Base-by-base conservation (phyloP, 2,113 vertebrate genomes). In the Struthio camelus region DNA sequence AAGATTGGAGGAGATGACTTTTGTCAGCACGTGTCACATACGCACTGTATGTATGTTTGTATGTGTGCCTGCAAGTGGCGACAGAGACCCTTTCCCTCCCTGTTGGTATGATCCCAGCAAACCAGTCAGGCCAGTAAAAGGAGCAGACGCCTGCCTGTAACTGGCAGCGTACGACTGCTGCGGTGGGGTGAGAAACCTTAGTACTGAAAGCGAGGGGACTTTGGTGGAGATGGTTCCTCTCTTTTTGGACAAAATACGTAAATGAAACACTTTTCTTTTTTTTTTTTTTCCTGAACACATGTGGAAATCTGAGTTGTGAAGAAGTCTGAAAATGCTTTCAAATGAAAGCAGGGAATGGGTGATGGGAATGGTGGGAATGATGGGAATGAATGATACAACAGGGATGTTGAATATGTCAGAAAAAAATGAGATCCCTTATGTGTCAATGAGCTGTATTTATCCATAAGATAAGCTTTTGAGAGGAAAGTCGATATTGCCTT, bases 1-100 rank as follows among this genome's bases (percentile, higher is more conserved):
- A 36, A 54, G 61, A 58, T 27, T 3, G 2, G 54, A 80, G 64
- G 40, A 76, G 38, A 7, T 32, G 24, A 27, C 34, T 34, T 34
- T 4, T 24, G 27, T 36, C 34, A 12, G 51, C 0, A 1, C 5
- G 10, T 23, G n/a, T 67, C 4, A 0, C 38, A 36, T 14, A 36
- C 22, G 28, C 1, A 1, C 46, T 54, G 36, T 19, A 5, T 8
- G 54, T 32, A 17, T 54, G 54, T 14, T 13, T 56, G 30, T 59
- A 59, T 11, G 5, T 59, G 28, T 48, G 18, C 20, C 46, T n/a
- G 5, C 9, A 1, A 77, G 53, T 16, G 53, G 0, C 46, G 2
- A 11, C 3, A 64, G 51, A 9, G 54, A 42, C 42, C n/a, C 25
- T 10, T 50, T 25, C 76, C 62, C 62, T 46, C 8, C 38, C 42